Conservation (phyloP, 2,113 vertebrate species). For the Columba livia region DNA sequence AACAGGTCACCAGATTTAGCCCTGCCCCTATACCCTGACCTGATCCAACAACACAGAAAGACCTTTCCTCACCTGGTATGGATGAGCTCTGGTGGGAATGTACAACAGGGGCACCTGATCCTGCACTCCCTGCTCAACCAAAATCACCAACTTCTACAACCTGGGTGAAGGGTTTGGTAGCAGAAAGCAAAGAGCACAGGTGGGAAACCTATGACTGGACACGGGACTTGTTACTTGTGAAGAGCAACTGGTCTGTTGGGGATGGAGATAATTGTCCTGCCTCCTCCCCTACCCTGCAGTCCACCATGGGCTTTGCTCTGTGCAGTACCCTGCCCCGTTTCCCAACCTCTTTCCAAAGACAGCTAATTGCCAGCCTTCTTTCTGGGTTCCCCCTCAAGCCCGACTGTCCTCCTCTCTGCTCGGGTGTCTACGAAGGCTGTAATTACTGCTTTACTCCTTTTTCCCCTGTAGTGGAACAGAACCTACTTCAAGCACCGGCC, state of each 20-base stretch:
- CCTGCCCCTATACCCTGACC: not conserved
- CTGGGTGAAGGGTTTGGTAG: not conserved
- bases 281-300: not conserved
- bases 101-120: not conserved
- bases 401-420: not conserved
- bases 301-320: not conserved
- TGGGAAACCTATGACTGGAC: not conserved
- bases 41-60: not conserved
- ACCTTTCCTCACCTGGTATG: not conserved
- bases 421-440: not conserved
- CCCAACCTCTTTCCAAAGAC: not conserved
- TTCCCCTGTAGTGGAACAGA: slow-evolving; percentile 9
- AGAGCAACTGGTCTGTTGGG: not conserved
- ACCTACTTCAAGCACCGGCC: not conserved
- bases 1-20: not conserved
- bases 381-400: not conserved
- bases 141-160: not conserved
- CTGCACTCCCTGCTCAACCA: not conserved
- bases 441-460: slow-evolving; percentile 16
- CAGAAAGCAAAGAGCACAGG: not conserved
- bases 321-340: not conserved
- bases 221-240: not conserved
- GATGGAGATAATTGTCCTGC: not conserved
- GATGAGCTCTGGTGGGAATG: accelerated
- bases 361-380: not conserved